A percentile compares a stretch with the other conserved stretches of the same genome.
These are phyloP conservation scores for Setipinna tenuifilis DNA, from an alignment of 2,797 vertebrate species.

Conservation along the genomic window DNA sequence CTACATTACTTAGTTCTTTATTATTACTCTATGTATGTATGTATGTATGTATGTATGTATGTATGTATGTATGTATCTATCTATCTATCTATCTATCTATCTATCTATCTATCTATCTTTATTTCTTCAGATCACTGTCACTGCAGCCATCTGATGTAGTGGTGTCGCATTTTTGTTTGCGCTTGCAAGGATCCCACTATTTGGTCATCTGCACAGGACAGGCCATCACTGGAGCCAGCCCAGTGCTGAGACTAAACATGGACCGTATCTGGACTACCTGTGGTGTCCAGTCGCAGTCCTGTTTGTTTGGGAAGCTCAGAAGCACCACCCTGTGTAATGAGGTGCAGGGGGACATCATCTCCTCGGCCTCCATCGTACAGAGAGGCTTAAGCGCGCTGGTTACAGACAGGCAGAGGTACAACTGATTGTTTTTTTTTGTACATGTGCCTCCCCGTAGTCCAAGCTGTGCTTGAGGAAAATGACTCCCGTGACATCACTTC, in stretches of 20 bases:
- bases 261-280: neutral
- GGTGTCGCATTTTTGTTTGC: conserved; percentile 77
- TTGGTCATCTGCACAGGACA: conserved; percentile 52
- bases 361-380: neutral
- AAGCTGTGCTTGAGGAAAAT: neutral
- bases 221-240: conserved; percentile 30
- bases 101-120: neutral
- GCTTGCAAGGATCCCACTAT: conserved; percentile 59
- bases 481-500: neutral
- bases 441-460: neutral
- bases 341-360: neutral
- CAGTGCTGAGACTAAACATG: neutral
- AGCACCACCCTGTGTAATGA: neutral
- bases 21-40: too few relatives aligned
- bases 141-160: conserved; percentile 70
- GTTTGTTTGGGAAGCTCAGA: conserved; percentile 14
- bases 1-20: neutral
- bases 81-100: conserved; percentile 30
- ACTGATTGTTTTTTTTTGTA: conserved; percentile 41
- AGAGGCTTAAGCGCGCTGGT: neutral
- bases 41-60: too few relatives aligned
- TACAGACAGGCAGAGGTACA: neutral
- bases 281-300: neutral
- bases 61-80: too few relatives aligned
- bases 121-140: conserved; percentile 49